phyloP scores from a whole-genome alignment of 2,888 invertebrate species.

The Conchocele bisecta region DNA sequence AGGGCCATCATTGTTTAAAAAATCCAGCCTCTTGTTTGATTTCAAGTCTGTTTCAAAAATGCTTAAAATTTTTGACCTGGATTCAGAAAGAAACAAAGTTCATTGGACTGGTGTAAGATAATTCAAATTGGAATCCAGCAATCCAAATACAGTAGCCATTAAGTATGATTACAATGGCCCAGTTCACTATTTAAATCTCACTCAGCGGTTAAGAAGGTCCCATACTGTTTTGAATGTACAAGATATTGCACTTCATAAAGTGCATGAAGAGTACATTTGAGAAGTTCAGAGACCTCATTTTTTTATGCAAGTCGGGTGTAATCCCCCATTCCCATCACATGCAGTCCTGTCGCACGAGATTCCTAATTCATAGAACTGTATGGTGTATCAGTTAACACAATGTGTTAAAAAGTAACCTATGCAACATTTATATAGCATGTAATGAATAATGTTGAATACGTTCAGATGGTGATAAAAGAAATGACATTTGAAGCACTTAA shows the following conservation, averaged over 20 bases:
- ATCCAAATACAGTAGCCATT: conserved; percentile 14
- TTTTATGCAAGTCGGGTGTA: conserved; percentile 13
- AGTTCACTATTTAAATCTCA: conserved; percentile 5
- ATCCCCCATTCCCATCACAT: conserved; percentile 32
- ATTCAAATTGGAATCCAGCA: conserved; percentile 2
- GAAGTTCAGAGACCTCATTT: conserved; percentile 19
- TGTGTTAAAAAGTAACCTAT: too few relatives aligned
- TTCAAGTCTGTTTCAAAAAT: conserved; percentile 20
- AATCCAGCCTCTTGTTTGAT: too few relatives aligned
- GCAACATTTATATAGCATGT: too few relatives aligned
- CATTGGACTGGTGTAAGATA: conserved; percentile 17
- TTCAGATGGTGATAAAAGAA: too few relatives aligned
- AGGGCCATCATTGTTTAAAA: too few relatives aligned
- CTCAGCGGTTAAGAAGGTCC: conserved; percentile 5
- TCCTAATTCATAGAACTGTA: too few relatives aligned
- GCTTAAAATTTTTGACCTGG: conserved; percentile 30
- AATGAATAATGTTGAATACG: too few relatives aligned
- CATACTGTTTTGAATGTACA: conserved; percentile 8
- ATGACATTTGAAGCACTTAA: too few relatives aligned
- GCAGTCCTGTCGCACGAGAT: conserved; percentile 24
- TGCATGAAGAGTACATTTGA: not conserved
- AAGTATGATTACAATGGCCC: conserved; percentile 31
- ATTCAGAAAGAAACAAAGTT: conserved; percentile 30
- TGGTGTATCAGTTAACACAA: too few relatives aligned
- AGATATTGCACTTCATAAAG: not conserved